These are phyloP conservation scores for Cybosia mesomella DNA, from an alignment of 2,888 invertebrate species.

Conservation along the genomic window DNA sequence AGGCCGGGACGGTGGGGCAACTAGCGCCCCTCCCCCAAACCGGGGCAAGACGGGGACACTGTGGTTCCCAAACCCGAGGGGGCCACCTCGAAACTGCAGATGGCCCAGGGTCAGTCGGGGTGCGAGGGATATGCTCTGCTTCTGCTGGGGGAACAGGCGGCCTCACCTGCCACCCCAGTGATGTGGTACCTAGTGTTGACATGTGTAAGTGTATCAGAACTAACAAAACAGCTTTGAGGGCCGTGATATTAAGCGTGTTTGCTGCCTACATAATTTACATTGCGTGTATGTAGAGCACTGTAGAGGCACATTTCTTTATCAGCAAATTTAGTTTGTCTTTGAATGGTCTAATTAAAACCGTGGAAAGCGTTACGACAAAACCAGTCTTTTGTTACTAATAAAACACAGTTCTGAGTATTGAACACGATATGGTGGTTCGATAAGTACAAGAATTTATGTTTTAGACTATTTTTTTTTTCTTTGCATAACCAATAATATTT, in stretches of 20 bases:
- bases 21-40: too few species aligned
- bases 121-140: too few species aligned
- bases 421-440: background rate
- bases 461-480: background rate
- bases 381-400: conserved; percentile 8
- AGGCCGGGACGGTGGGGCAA: too few species aligned
- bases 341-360: conserved; percentile 28
- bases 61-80: too few species aligned
- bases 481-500: background rate
- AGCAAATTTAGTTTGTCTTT: conserved; percentile 8
- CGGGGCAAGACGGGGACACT: too few species aligned
- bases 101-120: too few species aligned
- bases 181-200: background rate
- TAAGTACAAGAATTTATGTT: background rate
- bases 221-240: background rate
- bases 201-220: background rate
- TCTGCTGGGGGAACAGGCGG: background rate
- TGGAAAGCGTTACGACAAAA: conserved; percentile 16
- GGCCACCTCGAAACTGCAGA: too few species aligned
- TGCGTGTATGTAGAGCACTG: conserved; percentile 3
- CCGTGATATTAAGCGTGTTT: conserved; percentile 1
- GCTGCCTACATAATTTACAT: background rate
- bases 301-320: conserved; percentile 10
- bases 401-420: background rate
- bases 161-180: too few species aligned